A percentile compares a stretch with the other conserved stretches of the same genome.
phyloP scores from a whole-genome alignment of 1,140 invertebrate genomes.

The Catajapyx aquilonaris region DNA sequence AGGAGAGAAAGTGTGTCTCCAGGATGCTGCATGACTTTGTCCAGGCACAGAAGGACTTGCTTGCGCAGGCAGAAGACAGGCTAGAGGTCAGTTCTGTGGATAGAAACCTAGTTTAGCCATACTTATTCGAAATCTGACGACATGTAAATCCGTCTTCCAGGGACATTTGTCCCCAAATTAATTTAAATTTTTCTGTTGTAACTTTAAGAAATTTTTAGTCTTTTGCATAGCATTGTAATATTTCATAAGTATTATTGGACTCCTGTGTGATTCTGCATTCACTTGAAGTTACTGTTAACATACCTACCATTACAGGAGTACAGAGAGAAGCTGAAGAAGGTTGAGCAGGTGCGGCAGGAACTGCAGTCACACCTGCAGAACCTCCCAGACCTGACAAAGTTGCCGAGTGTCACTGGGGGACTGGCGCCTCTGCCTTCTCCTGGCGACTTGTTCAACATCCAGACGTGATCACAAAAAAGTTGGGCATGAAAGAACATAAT shows the following conservation, averaged over 20 bases:
- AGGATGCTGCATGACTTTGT: constrained; percentile 74
- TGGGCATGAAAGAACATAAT: no score
- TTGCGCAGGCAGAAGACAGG: constrained; percentile 61
- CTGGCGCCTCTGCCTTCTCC: constrained; percentile 79
- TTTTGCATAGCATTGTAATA: no score
- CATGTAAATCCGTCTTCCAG: no score
- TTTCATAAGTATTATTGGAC: no score
- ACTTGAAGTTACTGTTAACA: no score
- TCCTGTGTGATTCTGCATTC: no score
- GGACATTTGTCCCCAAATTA: no score
- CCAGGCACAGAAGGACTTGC: constrained; percentile 56
- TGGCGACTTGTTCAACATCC: constrained; percentile 61
- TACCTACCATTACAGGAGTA: constrained; percentile 74
- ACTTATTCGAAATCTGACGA: no score
- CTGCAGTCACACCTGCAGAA: constrained; percentile 80
- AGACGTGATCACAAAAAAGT: no score
- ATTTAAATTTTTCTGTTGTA: no score
- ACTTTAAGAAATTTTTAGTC: constrained; percentile 4
- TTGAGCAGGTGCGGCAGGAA: constrained; percentile 61
- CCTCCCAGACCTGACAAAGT: constrained; percentile 70
- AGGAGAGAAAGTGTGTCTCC: constrained; percentile 60
- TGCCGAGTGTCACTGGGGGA: constrained; percentile 75
- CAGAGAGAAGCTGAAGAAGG: constrained; percentile 63
- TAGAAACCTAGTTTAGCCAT: no score
- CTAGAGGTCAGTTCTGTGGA: constrained; percentile 43